phyloP scores from a whole-genome alignment of 2,113 vertebrate genomes.

The Channa maculata region DNA sequence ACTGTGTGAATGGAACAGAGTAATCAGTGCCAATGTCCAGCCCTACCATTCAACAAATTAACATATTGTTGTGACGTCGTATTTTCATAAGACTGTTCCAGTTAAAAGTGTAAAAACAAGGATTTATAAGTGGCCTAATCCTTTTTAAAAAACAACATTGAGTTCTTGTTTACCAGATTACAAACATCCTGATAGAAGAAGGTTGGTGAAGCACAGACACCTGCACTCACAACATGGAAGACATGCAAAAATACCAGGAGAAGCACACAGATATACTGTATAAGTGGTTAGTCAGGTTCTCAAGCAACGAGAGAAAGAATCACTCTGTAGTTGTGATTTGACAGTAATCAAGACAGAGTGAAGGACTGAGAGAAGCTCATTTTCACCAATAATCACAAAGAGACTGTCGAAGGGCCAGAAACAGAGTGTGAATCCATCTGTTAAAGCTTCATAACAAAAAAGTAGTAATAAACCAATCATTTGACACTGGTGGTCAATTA shows the following conservation, averaged over 20 bases:
- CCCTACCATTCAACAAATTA: constrained; percentile 28
- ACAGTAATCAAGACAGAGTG: background rate
- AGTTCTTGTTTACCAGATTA: constrained; percentile 13
- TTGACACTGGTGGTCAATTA: background rate
- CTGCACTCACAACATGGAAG: constrained; percentile 16
- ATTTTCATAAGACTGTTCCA: constrained; percentile 21
- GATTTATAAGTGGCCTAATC: constrained; percentile 37
- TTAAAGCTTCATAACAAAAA: constrained; percentile 3
- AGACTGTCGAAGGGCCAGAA: background rate
- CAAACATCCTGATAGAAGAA: constrained; percentile 50
- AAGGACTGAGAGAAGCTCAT: background rate
- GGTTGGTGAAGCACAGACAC: constrained; percentile 26
- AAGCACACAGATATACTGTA: background rate
- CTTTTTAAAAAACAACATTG: constrained; percentile 47
- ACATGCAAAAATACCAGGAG: background rate
- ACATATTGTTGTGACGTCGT: constrained; percentile 43
- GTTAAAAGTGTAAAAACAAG: constrained; percentile 51
- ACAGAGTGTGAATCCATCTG: background rate
- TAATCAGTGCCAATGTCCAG: too few species aligned
- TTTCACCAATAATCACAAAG: constrained; percentile 1
- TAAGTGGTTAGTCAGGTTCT: background rate
- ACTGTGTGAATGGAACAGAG: too few species aligned
- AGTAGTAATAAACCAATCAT: constrained; percentile 6
- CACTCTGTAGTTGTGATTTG: background rate
- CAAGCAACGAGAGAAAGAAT: background rate